phyloP scores from a whole-genome alignment of 1,140 invertebrate genomes.

The Pseudomyrmex sp. region DNA sequence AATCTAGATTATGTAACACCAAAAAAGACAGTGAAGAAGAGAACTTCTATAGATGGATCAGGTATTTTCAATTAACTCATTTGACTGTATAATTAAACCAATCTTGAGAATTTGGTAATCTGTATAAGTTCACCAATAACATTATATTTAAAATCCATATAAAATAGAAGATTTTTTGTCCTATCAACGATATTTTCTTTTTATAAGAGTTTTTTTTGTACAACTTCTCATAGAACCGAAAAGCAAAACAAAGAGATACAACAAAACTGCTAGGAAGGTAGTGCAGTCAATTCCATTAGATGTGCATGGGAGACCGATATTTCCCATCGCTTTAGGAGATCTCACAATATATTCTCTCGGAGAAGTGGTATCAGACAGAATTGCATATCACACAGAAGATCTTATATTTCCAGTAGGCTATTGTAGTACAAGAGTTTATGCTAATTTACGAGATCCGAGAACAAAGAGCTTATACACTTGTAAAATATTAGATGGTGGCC shows the following conservation, averaged over 20 bases:
- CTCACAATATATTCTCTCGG: conserved; percentile 92
- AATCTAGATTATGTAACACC: conserved; percentile 72
- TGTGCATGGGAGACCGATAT: conserved; percentile 89
- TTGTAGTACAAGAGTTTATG: conserved; percentile 92
- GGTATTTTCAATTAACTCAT: conserved; percentile 47
- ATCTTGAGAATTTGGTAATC: neutral
- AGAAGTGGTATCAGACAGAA: conserved; percentile 90
- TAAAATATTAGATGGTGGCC: conserved; percentile 91
- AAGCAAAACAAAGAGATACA: conserved; percentile 77
- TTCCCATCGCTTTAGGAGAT: conserved; percentile 90
- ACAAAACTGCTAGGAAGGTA: conserved; percentile 79
- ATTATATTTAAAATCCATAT: no score
- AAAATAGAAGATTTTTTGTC: neutral
- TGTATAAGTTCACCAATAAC: no score
- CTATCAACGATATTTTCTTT: neutral
- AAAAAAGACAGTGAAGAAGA: conserved; percentile 81
- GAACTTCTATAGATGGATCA: conserved; percentile 70
- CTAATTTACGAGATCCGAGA: conserved; percentile 89
- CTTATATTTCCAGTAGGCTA: conserved; percentile 93
- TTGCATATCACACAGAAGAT: conserved; percentile 90
- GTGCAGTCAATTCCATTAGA: conserved; percentile 89
- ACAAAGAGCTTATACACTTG: conserved; percentile 93
- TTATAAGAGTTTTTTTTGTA: conserved; percentile 22
- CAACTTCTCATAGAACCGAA: conserved; percentile 74
- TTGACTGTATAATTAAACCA: neutral